Evolutionary conservation across 2,888 invertebrate species (phyloP), one percentile per base, ranked within the genome.

Genomic region (Brachyptera risi): DNA sequence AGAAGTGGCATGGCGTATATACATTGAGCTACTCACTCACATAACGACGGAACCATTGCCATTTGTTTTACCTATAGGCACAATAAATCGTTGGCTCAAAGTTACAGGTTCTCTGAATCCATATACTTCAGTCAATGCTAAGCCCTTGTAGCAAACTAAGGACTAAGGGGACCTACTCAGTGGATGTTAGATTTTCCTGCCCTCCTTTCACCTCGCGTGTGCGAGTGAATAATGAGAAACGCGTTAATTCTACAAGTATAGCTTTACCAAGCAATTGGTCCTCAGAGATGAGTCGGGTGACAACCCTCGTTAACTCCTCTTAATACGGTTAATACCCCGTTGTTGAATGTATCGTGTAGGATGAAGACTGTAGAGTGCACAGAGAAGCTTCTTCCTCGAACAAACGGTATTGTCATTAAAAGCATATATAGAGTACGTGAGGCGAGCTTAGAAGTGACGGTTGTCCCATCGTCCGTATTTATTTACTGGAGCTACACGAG

Each of bases 201-300:
- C 17, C 42, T 21, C 35, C 7, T 31, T 31, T 31, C 7, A 15
- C 11, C 35, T 40, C 40, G 31, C 58, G 23, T n/a, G 47, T 26
- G 31, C 35, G 15, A 4, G 31, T 56, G 60, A 60, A 56, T 44
- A 38, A 60, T 60, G 60, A 42, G 60, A 13, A 23, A 42, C 21
- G 5, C 15, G 42, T 47, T 42, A 56, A 56, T 44, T 27, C 44
- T 19, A 35, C 35, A 47, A 35, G 44, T 7, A 21, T 5, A 9
- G 21, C 9, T 21, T 21, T 4, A 5, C 42, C 50, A 13, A 49
- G 4, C 9, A 26, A 37, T 27, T 35, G 35, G 58, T n/a, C n/a
- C n/a, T n/a, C 13, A 21, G n/a, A 60, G 44, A 44, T 44, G 44
- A 44, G 44, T 21, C 17, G 21, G 44, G 9, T 44, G 44, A 44